Conservation (phyloP, 92 coral and sea anemone species). For the Palythoa heliodiscus region DNA sequence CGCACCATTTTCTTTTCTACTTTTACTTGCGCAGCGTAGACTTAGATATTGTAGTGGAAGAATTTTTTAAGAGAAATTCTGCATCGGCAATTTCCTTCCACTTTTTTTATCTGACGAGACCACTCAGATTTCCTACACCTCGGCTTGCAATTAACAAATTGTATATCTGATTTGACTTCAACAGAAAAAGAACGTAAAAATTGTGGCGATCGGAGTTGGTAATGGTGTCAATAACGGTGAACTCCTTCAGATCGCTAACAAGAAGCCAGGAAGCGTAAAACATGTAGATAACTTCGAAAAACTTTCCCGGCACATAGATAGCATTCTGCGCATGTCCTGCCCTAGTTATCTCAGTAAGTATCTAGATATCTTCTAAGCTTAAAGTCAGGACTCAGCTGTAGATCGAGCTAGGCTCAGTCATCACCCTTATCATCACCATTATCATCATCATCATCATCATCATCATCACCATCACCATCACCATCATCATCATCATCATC, state of each 20-base stretch:
- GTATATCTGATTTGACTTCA: background rate
- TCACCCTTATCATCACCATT: no score
- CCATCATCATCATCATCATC: no score
- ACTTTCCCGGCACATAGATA: slow-evolving; percentile 14
- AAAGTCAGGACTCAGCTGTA: background rate
- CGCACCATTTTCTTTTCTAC: no score
- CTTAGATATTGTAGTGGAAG: no score
- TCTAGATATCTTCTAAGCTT: no score
- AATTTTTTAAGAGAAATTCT: no score
- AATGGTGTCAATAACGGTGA: background rate
- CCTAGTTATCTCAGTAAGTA: slow-evolving; percentile 20
- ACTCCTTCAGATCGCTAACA: slow-evolving; percentile 17
- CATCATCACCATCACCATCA: no score
- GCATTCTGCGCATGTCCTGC: slow-evolving; percentile 34
- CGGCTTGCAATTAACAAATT: no score
- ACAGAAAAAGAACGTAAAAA: slow-evolving; percentile 8
- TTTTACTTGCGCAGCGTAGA: no score
- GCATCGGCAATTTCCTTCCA: no score
- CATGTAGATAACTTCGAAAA: slow-evolving; percentile 27
- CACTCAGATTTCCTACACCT: background rate
- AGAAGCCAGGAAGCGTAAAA: slow-evolving; percentile 12
- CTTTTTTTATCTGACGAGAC: background rate
- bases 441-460: no score
- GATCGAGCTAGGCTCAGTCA: background rate
- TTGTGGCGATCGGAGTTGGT: slow-evolving; percentile 36